A percentile compares a stretch with the other conserved stretches of the same genome.
phyloP scores from a whole-genome alignment of 2,888 invertebrate species.

The Malachius bipustulatus region DNA sequence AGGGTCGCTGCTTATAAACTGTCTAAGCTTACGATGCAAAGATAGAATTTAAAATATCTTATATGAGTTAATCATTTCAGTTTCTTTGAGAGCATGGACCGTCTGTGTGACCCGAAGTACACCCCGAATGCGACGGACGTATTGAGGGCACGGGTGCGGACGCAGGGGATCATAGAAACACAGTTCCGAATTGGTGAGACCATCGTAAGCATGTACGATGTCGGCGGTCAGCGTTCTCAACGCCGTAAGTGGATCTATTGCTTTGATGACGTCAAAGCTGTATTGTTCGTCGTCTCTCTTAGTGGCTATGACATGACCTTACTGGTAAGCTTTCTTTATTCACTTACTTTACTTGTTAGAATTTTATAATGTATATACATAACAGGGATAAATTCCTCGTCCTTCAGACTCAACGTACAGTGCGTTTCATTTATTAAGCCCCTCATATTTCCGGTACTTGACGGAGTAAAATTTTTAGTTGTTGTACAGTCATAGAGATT shows the following conservation, averaged over 20 bases:
- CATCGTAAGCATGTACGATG: conserved; percentile 51
- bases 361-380: conserved; percentile 5
- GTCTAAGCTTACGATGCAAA: too few relatives aligned
- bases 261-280: conserved; percentile 52
- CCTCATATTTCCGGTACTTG: too few relatives aligned
- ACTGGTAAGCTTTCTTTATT: conserved; percentile 30
- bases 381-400: too few relatives aligned
- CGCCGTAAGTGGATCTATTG: conserved; percentile 56
- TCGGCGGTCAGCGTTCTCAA: conserved; percentile 54
- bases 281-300: conserved; percentile 51
- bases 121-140: conserved; percentile 53
- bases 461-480: too few relatives aligned
- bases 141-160: conserved; percentile 48
- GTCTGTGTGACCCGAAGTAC: conserved; percentile 50
- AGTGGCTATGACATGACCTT: conserved; percentile 57
- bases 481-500: too few relatives aligned
- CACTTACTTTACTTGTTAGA: conserved; percentile 2
- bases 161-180: conserved; percentile 55
- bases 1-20: too few relatives aligned
- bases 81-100: conserved; percentile 55
- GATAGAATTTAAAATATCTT: conserved; percentile 6
- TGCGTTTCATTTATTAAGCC: too few relatives aligned
- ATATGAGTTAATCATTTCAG: conserved; percentile 29
- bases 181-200: conserved; percentile 50
- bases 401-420: too few relatives aligned